phyloP scores from a whole-genome alignment of 2,888 invertebrate genomes.

The Taphrorychus bicolor region DNA sequence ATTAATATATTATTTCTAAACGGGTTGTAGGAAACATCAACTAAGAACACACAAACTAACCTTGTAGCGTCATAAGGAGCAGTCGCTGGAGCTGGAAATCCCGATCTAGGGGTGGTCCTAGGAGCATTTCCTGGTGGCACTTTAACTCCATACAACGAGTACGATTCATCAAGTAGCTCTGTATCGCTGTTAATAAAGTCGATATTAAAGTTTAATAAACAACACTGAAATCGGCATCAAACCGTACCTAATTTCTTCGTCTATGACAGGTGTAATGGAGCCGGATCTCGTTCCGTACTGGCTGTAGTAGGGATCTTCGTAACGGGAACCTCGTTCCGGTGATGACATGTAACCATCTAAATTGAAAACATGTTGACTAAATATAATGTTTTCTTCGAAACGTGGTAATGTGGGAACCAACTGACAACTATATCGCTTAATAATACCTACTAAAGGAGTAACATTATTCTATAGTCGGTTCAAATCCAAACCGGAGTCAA shows the following conservation, averaged over 20 bases:
- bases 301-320: conserved; percentile 88
- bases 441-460: too few relatives aligned
- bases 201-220: background rate
- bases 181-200: conserved; percentile 65
- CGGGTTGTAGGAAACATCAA: too few relatives aligned
- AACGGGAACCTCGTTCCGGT: conserved; percentile 79
- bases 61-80: conserved; percentile 67
- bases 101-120: conserved; percentile 56
- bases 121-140: conserved; percentile 63
- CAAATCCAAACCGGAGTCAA: too few relatives aligned
- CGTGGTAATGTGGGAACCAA: too few relatives aligned
- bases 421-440: too few relatives aligned
- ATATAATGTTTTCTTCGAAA: background rate
- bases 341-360: conserved; percentile 86
- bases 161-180: conserved; percentile 73
- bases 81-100: conserved; percentile 61
- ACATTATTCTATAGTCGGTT: too few relatives aligned
- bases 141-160: conserved; percentile 74
- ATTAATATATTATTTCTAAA: too few relatives aligned
- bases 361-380: conserved; percentile 6
- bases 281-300: conserved; percentile 76
- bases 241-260: conserved; percentile 82
- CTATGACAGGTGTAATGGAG: conserved; percentile 88
- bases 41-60: too few relatives aligned
- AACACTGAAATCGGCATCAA: too few relatives aligned